Conservation (phyloP, 30 jellyfish, hydroid and myxozoan species). For the Rhopilema esculentum region DNA sequence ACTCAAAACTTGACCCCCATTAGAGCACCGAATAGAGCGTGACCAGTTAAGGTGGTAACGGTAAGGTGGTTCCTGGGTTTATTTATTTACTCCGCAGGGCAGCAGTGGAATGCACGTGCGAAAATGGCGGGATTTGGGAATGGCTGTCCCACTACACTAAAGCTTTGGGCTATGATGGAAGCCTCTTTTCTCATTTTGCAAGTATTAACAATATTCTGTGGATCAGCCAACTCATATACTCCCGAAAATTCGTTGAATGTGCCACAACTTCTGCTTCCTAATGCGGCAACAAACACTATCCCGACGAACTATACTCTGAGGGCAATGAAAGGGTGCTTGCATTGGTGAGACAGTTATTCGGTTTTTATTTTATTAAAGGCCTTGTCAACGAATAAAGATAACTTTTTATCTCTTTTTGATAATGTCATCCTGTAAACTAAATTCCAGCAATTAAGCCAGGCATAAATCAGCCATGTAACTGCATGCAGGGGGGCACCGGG, state of each 20-base stretch:
- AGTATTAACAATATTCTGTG: background rate
- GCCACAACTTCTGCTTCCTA: conserved; percentile 92
- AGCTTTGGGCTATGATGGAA: background rate
- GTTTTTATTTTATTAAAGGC: background rate
- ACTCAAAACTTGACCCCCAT: too few species aligned
- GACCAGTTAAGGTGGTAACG: too few species aligned
- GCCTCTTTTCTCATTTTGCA: background rate
- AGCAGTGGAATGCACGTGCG: conserved; percentile 1
- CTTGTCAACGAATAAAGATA: background rate
- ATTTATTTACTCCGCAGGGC: background rate
- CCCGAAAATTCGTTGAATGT: conserved; percentile 82
- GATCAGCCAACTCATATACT: background rate
- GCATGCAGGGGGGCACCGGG: too few species aligned
- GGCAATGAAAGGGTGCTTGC: conserved; percentile 90
- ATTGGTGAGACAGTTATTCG: conserved; percentile 69
- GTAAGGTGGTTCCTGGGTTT: too few species aligned
- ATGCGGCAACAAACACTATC: conserved; percentile 54
- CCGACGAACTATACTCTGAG: conserved; percentile 84
- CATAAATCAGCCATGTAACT: too few species aligned
- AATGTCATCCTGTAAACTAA: too few species aligned
- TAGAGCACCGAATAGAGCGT: too few species aligned
- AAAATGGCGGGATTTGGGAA: conserved; percentile 25
- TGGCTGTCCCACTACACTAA: background rate
- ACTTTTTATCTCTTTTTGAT: too few species aligned
- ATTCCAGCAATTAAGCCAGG: too few species aligned